These are phyloP conservation scores for Macroteleia sp. DNA, from an alignment of 2,888 invertebrate species.

Conservation along the genomic window DNA sequence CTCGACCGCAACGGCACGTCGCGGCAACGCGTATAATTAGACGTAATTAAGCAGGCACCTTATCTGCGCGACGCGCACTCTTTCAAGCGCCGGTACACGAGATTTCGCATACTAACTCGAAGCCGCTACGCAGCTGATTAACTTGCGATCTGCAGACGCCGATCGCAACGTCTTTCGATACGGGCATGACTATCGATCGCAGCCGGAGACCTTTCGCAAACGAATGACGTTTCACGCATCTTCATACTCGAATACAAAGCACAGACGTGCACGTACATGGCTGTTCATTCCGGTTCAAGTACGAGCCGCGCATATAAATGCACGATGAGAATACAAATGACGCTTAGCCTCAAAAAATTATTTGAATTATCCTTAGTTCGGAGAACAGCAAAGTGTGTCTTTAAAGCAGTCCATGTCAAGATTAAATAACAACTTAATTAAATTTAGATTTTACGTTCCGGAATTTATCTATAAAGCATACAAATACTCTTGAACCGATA, in stretches of 20 bases:
- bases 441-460: slow-evolving; percentile 11
- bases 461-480: not conserved
- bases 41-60: slow-evolving; percentile 79
- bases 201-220: slow-evolving; percentile 26
- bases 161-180: slow-evolving; percentile 37
- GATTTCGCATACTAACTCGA: slow-evolving; percentile 27
- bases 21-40: slow-evolving; percentile 76
- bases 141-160: slow-evolving; percentile 37
- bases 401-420: slow-evolving; percentile 1
- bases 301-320: slow-evolving; percentile 30
- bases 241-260: slow-evolving; percentile 23
- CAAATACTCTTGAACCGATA: slow-evolving; percentile 21
- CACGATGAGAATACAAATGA: slow-evolving; percentile 16
- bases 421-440: slow-evolving; percentile 23
- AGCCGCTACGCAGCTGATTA: slow-evolving; percentile 38
- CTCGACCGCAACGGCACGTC: slow-evolving; percentile 48
- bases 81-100: slow-evolving; percentile 36
- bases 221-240: slow-evolving; percentile 37
- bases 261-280: slow-evolving; percentile 4
- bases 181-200: slow-evolving; percentile 27
- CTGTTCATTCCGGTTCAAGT: slow-evolving; percentile 33
- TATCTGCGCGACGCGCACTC: slow-evolving; percentile 66
- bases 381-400: not conserved
- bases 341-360: slow-evolving; percentile 8
- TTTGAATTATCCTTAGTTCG: not conserved